Evolutionary conservation across 2,113 vertebrate species (phyloP).

Genomic region (Ictalurus furcatus): DNA sequence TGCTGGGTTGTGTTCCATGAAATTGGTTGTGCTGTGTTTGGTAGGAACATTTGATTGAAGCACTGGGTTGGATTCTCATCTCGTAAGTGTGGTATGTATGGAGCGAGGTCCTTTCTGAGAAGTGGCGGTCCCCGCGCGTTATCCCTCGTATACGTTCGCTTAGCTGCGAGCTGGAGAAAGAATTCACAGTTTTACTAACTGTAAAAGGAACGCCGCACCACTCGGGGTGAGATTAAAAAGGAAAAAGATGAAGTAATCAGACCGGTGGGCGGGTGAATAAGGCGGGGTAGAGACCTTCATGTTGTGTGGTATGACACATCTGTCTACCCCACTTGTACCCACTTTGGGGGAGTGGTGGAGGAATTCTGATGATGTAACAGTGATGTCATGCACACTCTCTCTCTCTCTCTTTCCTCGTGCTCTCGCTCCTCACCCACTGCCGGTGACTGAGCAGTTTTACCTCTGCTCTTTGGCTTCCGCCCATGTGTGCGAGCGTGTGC

Average conservation of each 20-base stretch:
- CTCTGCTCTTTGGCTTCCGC: slow-evolving; percentile 62
- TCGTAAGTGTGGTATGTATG: neutral
- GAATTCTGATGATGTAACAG: slow-evolving; percentile 54
- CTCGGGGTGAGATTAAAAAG: slow-evolving; percentile 38
- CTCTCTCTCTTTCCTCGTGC: slow-evolving; percentile 54
- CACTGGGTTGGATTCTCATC: neutral
- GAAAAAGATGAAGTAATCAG: slow-evolving; percentile 31
- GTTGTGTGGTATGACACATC: slow-evolving; percentile 54
- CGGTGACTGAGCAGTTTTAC: slow-evolving; percentile 64
- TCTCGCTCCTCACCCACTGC: slow-evolving; percentile 54
- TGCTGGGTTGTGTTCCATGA: neutral
- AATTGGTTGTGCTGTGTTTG: neutral
- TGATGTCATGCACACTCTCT: slow-evolving; percentile 64
- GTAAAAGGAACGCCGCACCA: slow-evolving; percentile 61
- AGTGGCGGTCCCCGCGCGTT: neutral
- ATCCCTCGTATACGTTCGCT: neutral
- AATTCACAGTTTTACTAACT: slow-evolving; percentile 39
- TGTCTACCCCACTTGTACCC: slow-evolving; percentile 53
- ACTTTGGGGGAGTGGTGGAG: slow-evolving; percentile 44
- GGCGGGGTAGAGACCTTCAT: slow-evolving; percentile 27
- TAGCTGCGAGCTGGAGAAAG: slow-evolving; percentile 50
- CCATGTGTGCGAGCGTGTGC: slow-evolving; percentile 48
- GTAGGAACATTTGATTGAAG: neutral
- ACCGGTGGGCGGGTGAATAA: slow-evolving; percentile 46
- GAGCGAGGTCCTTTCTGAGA: neutral